Conservation (phyloP, 2,113 vertebrate genomes). For the Cathartes aura region DNA sequence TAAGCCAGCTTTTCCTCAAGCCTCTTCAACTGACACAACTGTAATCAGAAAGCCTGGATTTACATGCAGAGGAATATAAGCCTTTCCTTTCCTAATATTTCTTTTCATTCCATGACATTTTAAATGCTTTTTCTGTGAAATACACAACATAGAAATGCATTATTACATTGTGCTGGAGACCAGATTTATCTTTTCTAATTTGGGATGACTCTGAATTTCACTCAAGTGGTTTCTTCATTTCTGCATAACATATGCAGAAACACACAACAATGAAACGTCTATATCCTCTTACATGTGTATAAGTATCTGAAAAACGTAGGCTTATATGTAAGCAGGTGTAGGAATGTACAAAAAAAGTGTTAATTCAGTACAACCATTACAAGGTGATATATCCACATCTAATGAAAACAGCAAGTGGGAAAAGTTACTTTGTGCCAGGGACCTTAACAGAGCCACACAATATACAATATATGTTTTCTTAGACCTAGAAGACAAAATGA, state of each 20-base stretch:
- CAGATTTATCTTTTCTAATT: not conserved
- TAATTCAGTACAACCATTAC: not conserved
- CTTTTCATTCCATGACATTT: not conserved
- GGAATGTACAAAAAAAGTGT: not conserved
- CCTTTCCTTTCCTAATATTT: not conserved
- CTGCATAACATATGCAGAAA: not conserved
- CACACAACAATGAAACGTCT: not conserved
- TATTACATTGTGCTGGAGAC: not conserved
- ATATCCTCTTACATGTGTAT: not conserved
- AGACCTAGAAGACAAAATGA: not conserved
- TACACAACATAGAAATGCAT: not conserved
- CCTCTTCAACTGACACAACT: not conserved
- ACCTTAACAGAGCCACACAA: not conserved
- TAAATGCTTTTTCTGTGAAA: not conserved
- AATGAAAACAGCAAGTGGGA: not conserved
- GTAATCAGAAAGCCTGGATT: not conserved
- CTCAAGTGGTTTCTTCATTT: not conserved
- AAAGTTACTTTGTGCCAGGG: not conserved
- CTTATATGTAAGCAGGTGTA: not conserved
- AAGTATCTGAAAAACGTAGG: not conserved
- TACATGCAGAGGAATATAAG: not conserved
- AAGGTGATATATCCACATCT: not conserved
- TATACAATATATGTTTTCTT: not conserved
- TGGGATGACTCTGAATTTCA: not conserved
- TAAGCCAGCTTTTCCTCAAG: not conserved